phyloP scores from a whole-genome alignment of 2,113 vertebrate genomes.

The Brienomyrus brachyistius region DNA sequence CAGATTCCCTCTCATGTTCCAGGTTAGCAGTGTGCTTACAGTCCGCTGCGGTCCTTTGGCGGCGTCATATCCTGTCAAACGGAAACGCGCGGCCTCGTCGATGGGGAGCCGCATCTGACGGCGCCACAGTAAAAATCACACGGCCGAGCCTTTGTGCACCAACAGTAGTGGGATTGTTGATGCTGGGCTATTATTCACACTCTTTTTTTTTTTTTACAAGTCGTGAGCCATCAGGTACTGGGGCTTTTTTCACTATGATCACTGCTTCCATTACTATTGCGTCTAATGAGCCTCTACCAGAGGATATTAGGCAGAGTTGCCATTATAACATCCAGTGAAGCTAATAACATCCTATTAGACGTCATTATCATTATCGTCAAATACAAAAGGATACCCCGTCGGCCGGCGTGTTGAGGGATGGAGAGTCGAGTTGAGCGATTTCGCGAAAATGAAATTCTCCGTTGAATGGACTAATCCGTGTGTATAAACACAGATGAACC shows the following conservation, averaged over 20 bases:
- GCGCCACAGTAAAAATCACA: not conserved
- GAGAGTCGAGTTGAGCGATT: not conserved
- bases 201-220: not conserved
- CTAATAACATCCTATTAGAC: constrained; percentile 11
- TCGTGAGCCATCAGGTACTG: not conserved
- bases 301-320: constrained; percentile 45
- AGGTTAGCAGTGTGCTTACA: not conserved
- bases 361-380: constrained; percentile 10
- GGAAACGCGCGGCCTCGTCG: not conserved
- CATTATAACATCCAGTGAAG: not conserved
- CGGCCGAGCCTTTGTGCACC: not conserved
- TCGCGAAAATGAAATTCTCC: not conserved
- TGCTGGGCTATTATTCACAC: not conserved
- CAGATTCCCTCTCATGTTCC: constrained; percentile 27
- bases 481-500: not conserved
- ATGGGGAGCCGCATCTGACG: not conserved
- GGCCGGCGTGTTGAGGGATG: not conserved
- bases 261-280: not conserved
- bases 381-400: not conserved
- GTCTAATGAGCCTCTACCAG: constrained; percentile 8
- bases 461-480: not conserved
- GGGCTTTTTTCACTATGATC: not conserved
- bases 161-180: not conserved
- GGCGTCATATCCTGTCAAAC: not conserved
- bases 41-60: not conserved